Evolutionary conservation across 1,140 invertebrate species (phyloP), one percentile per base, ranked within the genome.

Genomic region (Camponotus vicinus): DNA sequence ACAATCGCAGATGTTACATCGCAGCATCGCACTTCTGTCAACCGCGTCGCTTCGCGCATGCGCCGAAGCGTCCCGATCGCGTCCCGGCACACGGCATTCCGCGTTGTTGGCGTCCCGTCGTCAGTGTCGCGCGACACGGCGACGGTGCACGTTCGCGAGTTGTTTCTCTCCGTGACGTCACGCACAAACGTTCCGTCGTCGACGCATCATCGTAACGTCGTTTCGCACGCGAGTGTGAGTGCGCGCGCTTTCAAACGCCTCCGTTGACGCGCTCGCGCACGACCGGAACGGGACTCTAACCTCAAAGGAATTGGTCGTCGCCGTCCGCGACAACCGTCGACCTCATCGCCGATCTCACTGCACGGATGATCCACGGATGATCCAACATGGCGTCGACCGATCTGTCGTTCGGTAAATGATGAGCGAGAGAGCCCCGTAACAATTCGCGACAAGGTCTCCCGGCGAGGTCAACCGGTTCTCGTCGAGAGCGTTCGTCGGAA

Each of bases 351-450:
- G 84, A 69, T 91, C 21, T 32, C 5, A 21, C 21, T 21, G 40
- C 42, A 45, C 73, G 73, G n/a, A 75, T 75, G 71, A 42, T 76
- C 92, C 86, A 91, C 90, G 73, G 93, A 90, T 93, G 91, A 94
- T 92, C 91, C 94, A 95, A 95, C 91, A 95, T 95, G 94, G 94
- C 94, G 94, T 94, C 94, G 91, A 95, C 94, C 91, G 94, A 95
- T 94, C 93, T 95, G 91, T 95, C 94, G 91, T 95, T 93, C 92
- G 94, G 94, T 95, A 95, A 95, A 93, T 93, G 91, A 91, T 85
- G 66, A 90, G 67, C 75, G 69, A 70, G 67, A 69, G 55, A 59
- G 27, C 63, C 42, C 71, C 21, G 86, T 83, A 83, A 83, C 55
- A 57, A n/a, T 37, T 13, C 67, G 55, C 73, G 84, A 87, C 78